Percentiles rank a stretch among this genome's conserved stretches.
phyloP scores from a whole-genome alignment of 2,113 vertebrate species.

The Paracanthobrama guichenoti region DNA sequence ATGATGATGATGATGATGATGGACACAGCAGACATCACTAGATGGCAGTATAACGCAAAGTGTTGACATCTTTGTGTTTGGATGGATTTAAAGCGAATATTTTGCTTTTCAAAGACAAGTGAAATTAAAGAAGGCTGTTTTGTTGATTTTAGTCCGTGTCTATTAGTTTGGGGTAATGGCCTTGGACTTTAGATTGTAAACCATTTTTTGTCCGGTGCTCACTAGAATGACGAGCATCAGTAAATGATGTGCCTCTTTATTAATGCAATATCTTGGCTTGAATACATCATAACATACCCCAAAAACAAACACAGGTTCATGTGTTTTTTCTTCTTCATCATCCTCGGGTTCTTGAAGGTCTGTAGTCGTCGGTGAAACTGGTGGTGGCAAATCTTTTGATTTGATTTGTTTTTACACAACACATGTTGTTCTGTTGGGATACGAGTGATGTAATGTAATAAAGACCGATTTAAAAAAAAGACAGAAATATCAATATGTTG shows the following conservation, averaged over 20 bases:
- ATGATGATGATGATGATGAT: not conserved
- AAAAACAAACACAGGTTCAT: not conserved
- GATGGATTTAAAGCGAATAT: not conserved
- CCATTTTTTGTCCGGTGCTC: too few species aligned
- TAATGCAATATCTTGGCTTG: not conserved
- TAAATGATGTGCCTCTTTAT: not conserved
- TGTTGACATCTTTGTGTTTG: not conserved
- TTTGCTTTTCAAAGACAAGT: not conserved
- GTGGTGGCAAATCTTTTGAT: not conserved
- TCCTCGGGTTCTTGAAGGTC: not conserved
- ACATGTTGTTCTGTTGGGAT: not conserved
- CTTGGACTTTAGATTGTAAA: not conserved
- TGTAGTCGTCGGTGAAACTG: not conserved
- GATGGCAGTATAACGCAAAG: slow-evolving; percentile 1
- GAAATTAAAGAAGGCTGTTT: not conserved
- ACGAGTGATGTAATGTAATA: not conserved
- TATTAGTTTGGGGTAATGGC: not conserved
- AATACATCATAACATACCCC: not conserved
- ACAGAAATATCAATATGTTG: too few species aligned
- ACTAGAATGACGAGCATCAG: not conserved
- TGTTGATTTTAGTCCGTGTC: not conserved
- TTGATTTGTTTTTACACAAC: not conserved
- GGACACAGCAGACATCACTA: not conserved
- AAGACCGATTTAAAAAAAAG: not conserved
- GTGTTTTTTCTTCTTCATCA: not conserved